Evolutionary conservation across 2,888 invertebrate genomes (phyloP).

Genomic region (Zelleria hepariella): DNA sequence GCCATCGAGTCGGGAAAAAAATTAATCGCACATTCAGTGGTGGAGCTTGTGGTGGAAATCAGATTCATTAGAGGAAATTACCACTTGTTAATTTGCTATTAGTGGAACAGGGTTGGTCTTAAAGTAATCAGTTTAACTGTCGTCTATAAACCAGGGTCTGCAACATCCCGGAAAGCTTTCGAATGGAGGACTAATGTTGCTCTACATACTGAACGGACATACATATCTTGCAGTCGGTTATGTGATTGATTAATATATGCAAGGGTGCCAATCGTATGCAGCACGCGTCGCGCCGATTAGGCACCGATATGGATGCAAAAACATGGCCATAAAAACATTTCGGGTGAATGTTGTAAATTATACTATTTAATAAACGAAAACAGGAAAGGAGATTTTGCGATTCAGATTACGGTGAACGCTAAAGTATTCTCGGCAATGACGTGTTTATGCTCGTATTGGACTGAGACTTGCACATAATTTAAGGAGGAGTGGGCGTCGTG

Average conservation of each 20-base stretch:
- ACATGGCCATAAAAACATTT: constrained; percentile 36
- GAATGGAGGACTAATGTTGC: constrained; percentile 31
- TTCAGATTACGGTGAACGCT: constrained; percentile 38
- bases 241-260: constrained; percentile 48
- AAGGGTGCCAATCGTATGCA: constrained; percentile 59
- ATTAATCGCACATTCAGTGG: not conserved
- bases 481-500: not conserved
- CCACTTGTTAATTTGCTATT: constrained; percentile 5
- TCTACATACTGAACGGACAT: constrained; percentile 31
- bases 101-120: constrained; percentile 19
- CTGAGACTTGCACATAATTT: not conserved
- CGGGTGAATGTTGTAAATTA: constrained; percentile 20
- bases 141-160: constrained; percentile 45
- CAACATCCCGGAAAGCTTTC: constrained; percentile 25
- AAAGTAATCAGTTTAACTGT: constrained; percentile 44
- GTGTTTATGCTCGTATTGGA: not conserved
- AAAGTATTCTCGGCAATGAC: not conserved
- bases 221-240: constrained; percentile 18
- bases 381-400: constrained; percentile 41
- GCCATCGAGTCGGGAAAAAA: not conserved
- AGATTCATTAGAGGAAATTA: not conserved
- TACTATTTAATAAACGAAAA: constrained; percentile 15
- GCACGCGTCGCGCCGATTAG: constrained; percentile 32
- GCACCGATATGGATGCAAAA: constrained; percentile 21
- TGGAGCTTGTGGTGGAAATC: not conserved